Conservation (phyloP, 1,140 invertebrate genomes). For the Monochamus saltuarius region DNA sequence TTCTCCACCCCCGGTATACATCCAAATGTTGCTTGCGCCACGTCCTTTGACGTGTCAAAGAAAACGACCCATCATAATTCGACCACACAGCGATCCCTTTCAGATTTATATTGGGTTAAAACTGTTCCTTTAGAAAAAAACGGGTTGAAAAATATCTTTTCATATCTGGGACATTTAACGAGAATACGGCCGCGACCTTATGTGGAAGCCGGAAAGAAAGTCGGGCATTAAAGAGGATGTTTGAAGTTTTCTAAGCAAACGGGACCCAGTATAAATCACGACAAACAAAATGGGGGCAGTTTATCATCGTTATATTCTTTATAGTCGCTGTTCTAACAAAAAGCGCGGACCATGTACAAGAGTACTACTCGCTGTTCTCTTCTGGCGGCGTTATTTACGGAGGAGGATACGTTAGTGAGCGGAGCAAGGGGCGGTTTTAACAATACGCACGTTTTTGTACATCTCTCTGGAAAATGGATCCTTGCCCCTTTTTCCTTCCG, state of each 20-base stretch:
- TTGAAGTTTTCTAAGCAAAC: conserved; percentile 28
- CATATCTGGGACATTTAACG: conserved; percentile 5
- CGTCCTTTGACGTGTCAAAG: too few species aligned
- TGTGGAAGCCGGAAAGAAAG: background rate
- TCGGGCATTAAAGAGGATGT: conserved; percentile 22
- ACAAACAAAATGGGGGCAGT: conserved; percentile 22
- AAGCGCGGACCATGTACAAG: too few species aligned
- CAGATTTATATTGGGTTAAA: conserved; percentile 5
- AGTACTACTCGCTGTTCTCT: too few species aligned
- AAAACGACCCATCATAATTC: too few species aligned
- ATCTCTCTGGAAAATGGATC: too few species aligned
- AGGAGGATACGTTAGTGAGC: too few species aligned
- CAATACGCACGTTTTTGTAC: too few species aligned
- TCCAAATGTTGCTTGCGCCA: too few species aligned
- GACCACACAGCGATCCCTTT: background rate
- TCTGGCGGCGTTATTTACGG: too few species aligned
- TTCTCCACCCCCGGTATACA: too few species aligned
- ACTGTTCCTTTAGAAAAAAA: background rate
- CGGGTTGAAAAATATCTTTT: conserved; percentile 1
- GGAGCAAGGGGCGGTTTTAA: too few species aligned
- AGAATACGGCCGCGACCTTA: background rate
- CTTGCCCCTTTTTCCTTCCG: too few species aligned
- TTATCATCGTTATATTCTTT: conserved; percentile 28
- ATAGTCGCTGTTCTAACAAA: background rate
- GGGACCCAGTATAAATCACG: conserved; percentile 21